phyloP scores from a whole-genome alignment of 1,140 invertebrate genomes.

The Oscheius sp. region DNA sequence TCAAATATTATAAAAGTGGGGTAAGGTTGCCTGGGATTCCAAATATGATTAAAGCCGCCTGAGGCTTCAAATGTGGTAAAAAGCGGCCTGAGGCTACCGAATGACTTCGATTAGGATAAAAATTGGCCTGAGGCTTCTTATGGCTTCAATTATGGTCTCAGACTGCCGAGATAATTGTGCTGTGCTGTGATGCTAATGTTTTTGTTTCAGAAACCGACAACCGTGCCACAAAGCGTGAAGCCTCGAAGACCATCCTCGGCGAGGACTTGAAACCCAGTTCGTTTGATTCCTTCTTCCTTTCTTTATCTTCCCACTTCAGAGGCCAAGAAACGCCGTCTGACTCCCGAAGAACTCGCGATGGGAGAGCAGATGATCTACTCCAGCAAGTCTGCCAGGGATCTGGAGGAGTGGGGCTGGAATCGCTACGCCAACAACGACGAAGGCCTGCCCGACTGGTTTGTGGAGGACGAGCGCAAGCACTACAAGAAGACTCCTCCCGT shows the following conservation, averaged over 20 bases:
- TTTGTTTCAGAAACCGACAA: conserved; percentile 64
- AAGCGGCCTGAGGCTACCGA: too few relatives aligned
- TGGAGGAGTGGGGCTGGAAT: conserved; percentile 68
- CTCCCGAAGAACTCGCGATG: conserved; percentile 79
- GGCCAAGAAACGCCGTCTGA: conserved; percentile 64
- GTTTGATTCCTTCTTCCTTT: too few relatives aligned
- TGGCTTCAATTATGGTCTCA: too few relatives aligned
- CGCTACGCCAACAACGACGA: conserved; percentile 71
- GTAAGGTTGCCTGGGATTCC: too few relatives aligned
- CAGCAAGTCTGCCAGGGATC: conserved; percentile 78
- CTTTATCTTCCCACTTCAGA: not conserved
- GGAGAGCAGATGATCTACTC: conserved; percentile 80
- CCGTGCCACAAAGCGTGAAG: conserved; percentile 70
- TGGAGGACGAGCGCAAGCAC: conserved; percentile 85
- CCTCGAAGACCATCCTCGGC: conserved; percentile 40
- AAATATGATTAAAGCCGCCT: too few relatives aligned
- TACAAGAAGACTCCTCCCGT: conserved; percentile 77
- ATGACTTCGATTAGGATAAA: too few relatives aligned
- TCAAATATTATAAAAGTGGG: not conserved
- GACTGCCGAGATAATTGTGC: too few relatives aligned
- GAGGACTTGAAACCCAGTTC: conserved; percentile 36
- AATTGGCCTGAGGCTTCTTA: too few relatives aligned
- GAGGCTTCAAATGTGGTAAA: too few relatives aligned
- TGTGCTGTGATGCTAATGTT: too few relatives aligned
- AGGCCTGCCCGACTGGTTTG: conserved; percentile 91